phyloP scores from a whole-genome alignment of 2,888 invertebrate genomes.

The Flabesymbios commensalis region DNA sequence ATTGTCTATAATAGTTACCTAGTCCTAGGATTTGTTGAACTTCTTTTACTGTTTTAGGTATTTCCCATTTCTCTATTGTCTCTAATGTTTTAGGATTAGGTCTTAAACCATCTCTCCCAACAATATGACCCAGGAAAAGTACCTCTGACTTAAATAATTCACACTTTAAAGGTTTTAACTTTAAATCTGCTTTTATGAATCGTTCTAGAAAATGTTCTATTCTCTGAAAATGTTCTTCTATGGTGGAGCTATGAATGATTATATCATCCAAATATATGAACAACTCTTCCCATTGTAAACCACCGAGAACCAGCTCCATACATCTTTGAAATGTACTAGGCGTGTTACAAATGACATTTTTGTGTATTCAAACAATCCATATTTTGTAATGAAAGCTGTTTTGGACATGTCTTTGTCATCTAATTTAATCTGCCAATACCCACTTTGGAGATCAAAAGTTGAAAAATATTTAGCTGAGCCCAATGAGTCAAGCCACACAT shows the following conservation, averaged over 20 bases:
- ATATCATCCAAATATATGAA: conserved; percentile 22
- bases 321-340: conserved; percentile 14
- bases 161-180: conserved; percentile 11
- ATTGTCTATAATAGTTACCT: conserved; percentile 7
- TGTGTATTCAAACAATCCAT: conserved; percentile 9
- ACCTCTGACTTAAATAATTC: conserved; percentile 10
- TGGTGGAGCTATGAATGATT: conserved; percentile 6
- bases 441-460: conserved; percentile 30
- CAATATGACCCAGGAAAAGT: conserved; percentile 16
- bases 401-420: conserved; percentile 6
- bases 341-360: conserved; percentile 11
- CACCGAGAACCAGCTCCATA: conserved; percentile 8
- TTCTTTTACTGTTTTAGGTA: not conserved
- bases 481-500: conserved; percentile 28
- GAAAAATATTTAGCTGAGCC: conserved; percentile 29
- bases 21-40: conserved; percentile 7
- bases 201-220: conserved; percentile 29
- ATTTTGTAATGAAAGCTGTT: conserved; percentile 16
- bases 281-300: not conserved
- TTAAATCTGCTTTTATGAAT: conserved; percentile 9
- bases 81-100: conserved; percentile 13
- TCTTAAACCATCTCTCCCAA: conserved; percentile 11
- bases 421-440: conserved; percentile 39
- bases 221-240: conserved; percentile 9
- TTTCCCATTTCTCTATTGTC: conserved; percentile 10